Evolutionary conservation across 2,888 invertebrate species (phyloP), one percentile per base, ranked within the genome.

Genomic region (Pristionchus maxplancki): DNA sequence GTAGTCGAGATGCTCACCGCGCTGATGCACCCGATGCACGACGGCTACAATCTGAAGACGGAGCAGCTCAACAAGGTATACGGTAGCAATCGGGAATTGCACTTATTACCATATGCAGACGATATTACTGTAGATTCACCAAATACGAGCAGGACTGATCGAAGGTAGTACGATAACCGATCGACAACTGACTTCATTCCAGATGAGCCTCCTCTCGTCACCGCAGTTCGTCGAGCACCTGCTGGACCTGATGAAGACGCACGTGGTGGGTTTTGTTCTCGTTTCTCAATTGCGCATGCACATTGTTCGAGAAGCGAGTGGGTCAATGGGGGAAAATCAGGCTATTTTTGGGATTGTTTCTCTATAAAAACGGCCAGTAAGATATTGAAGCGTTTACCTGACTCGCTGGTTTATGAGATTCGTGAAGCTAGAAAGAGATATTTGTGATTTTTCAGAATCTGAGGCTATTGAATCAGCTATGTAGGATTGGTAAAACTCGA

Each of bases 11-110:
- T 98, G 96, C 96, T 99, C 90, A 98, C 98, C 95, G 98, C 99
- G 28, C 96, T 99, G 44, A 97, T 99, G 97, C 98, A 96, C 95
- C 99, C 99, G 1, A 99, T 99, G 97, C 96, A 96, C 93, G 97
- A 97, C 91, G 97, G 98, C 95, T 98, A 98, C 93, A 99, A 99
- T 95, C 96, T 99, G 84, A 96, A 98, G 90, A 98, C 98, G 95
- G 99, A 99, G 95, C 99, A 99, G 95, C 96, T 98, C 90, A 99
- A 99, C 95, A 99, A 99, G 96, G 88, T 88, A 34, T 53, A 53
- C 53, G 53, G 53, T 53, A 53, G 48, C 9, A 62, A 82, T 82
- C 50, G 50, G 20, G 2, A 11, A 62, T 28, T 62, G 48, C 3
- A 37, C 74, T 44, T 44, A 6, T 5, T 83, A 58, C 58, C 17